Conservation (phyloP, 92 coral and sea anemone species). For the Bergia puertoricense region DNA sequence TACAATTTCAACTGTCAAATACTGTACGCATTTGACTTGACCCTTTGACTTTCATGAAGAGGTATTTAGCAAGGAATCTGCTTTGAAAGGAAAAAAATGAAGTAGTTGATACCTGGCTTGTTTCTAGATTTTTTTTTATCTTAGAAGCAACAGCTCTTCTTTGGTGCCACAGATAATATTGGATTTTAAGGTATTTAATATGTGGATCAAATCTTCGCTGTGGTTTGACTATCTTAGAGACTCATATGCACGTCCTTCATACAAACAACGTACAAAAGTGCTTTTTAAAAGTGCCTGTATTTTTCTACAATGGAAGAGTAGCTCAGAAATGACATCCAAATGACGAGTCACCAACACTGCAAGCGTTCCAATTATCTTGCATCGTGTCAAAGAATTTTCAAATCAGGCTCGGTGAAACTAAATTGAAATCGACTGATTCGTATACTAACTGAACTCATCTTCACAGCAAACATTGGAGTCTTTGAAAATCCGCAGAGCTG, state of each 20-base stretch:
- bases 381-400: constrained; percentile 37
- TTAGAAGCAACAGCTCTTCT: constrained; percentile 31
- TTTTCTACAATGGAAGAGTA: constrained; percentile 46
- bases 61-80: constrained; percentile 34
- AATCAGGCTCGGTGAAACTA: constrained; percentile 45
- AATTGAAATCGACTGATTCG: constrained; percentile 38
- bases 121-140: constrained; percentile 18
- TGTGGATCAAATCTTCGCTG: constrained; percentile 51
- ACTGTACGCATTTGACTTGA: constrained; percentile 25
- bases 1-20: constrained; percentile 39
- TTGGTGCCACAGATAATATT: constrained; percentile 58
- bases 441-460: constrained; percentile 45
- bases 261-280: neutral
- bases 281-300: constrained; percentile 25
- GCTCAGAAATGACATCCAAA: constrained; percentile 48
- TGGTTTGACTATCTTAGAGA: constrained; percentile 50
- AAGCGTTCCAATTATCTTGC: constrained; percentile 42
- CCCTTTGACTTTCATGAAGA: constrained; percentile 46
- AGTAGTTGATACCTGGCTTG: constrained; percentile 13
- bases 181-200: constrained; percentile 44
- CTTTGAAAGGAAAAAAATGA: constrained; percentile 49
- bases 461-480: constrained; percentile 47
- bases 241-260: constrained; percentile 45
- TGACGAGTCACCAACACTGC: constrained; percentile 39
- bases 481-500: no score